Conservation (phyloP, 2,888 invertebrate species). For the Blastobasis lacticolella region DNA sequence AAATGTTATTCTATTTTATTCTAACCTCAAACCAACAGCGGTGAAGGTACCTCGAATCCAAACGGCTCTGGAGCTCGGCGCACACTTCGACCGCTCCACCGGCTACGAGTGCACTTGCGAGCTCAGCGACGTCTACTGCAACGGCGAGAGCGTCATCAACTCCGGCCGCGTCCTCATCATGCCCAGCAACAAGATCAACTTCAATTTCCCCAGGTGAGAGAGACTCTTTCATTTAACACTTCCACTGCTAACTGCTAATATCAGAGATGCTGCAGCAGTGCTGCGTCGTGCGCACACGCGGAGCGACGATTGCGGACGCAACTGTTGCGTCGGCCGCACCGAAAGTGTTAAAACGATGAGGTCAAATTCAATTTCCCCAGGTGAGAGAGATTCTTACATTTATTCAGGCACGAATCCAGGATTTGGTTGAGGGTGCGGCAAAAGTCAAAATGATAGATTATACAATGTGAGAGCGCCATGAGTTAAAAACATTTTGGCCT, state of each 20-base stretch:
- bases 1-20: not conserved
- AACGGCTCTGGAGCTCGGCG: conserved; percentile 20
- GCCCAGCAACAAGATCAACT: conserved; percentile 29
- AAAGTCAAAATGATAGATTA: too few species aligned
- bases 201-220: conserved; percentile 42
- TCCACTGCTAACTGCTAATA: not conserved
- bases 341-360: too few species aligned
- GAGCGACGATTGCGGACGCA: too few species aligned
- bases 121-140: conserved; percentile 38
- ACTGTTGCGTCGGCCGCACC: too few species aligned
- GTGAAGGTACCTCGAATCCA: conserved; percentile 18
- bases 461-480: too few species aligned
- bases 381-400: too few species aligned
- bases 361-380: too few species aligned
- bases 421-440: not conserved
- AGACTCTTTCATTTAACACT: not conserved
- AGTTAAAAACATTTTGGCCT: too few species aligned
- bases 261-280: too few species aligned
- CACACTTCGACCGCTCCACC: conserved; percentile 28
- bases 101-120: conserved; percentile 34
- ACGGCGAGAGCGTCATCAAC: conserved; percentile 32
- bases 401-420: not conserved
- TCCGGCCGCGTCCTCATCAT: conserved; percentile 31
- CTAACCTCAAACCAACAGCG: conserved; percentile 12
- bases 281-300: too few species aligned